Evolutionary conservation across 2,797 vertebrate genomes (phyloP), one percentile per base, ranked within the genome.

Genomic region (Lindbergichthys nudifrons): DNA sequence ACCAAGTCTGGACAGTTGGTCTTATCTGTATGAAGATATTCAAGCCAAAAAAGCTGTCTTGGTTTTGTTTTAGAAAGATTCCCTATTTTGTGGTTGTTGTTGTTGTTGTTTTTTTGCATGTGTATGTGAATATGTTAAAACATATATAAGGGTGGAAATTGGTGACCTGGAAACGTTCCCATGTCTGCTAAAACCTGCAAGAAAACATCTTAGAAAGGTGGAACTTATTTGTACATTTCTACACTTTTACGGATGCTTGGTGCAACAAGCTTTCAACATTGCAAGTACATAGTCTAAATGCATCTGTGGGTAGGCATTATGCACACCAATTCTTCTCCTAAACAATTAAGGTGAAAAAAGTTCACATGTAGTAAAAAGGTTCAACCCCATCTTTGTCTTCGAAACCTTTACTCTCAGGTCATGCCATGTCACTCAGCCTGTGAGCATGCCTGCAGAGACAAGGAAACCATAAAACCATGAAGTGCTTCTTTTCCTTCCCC

Each of bases 391-490:
- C 60, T 66, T 77, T 63, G 70, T 80, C 71, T 50, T 59, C 72
- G 79, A 65, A 71, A 72, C 77, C 59, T 65, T 52, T 78, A 70
- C 82, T 84, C 71, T 41, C 61, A 43, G 66, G 80, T 85, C 78
- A 82, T 64, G 82, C 79, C 47, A 30, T 84, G 89, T 89, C 83
- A 75, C 41, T 86, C 82, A 75, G 61, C 52, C 56, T 79, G 81
- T 30, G 75, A 82, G 72, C 23, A 5, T 84, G 88, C 86, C 82
- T 82, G 86, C 79, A 68, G 80, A 90, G 83, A 84, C 74, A 63
- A 89, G 88, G 87, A 92, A 93, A 75, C 80, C 70, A 88, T 92
- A 89, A 91, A 92, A 87, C 81, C 74, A 16, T 80, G 72, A 90
- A 87, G 77, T 77, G 75, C 58, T 83, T 83, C 81, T 86, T 84